Evolutionary conservation across 2,113 vertebrate genomes (phyloP).

Genomic region (Salvator merianae): DNA sequence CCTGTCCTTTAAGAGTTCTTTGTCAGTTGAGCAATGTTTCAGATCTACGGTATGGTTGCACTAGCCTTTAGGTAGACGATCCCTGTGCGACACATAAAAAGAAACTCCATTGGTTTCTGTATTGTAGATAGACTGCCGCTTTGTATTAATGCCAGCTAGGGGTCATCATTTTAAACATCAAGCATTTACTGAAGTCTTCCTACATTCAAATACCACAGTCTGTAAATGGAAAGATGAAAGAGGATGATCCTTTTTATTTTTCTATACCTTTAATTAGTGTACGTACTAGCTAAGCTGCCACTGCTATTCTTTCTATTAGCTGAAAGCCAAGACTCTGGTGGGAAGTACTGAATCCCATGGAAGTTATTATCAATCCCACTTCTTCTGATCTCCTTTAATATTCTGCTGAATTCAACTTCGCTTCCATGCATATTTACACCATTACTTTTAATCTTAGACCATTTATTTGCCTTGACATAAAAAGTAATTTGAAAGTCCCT

Average conservation of each 20-base stretch:
- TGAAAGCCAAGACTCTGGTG: slow-evolving; percentile 2
- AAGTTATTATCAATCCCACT: slow-evolving; percentile 40
- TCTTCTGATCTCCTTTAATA: slow-evolving; percentile 48
- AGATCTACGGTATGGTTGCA: no score
- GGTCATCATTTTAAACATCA: slow-evolving; percentile 28
- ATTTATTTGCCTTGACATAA: slow-evolving; percentile 65
- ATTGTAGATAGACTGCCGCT: slow-evolving; percentile 13
- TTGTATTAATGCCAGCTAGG: not conserved
- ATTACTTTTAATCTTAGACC: slow-evolving; percentile 55
- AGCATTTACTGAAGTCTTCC: slow-evolving; percentile 31
- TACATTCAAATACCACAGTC: slow-evolving; percentile 38
- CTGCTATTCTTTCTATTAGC: slow-evolving; percentile 40
- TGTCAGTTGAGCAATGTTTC: no score
- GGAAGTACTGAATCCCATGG: slow-evolving; percentile 28
- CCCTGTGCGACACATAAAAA: not conserved
- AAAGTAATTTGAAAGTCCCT: slow-evolving; percentile 54
- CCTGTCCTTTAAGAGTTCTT: no score
- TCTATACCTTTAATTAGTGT: slow-evolving; percentile 41
- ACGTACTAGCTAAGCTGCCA: slow-evolving; percentile 52
- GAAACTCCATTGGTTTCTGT: slow-evolving; percentile 17
- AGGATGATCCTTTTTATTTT: slow-evolving; percentile 16
- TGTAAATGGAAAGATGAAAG: slow-evolving; percentile 45
- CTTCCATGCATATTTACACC: slow-evolving; percentile 41
- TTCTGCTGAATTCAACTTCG: slow-evolving; percentile 46
- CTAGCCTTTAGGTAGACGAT: no score